These are phyloP conservation scores for Capricornis sumatraensis DNA, from an alignment of 2,113 vertebrate species.

Conservation along the genomic window DNA sequence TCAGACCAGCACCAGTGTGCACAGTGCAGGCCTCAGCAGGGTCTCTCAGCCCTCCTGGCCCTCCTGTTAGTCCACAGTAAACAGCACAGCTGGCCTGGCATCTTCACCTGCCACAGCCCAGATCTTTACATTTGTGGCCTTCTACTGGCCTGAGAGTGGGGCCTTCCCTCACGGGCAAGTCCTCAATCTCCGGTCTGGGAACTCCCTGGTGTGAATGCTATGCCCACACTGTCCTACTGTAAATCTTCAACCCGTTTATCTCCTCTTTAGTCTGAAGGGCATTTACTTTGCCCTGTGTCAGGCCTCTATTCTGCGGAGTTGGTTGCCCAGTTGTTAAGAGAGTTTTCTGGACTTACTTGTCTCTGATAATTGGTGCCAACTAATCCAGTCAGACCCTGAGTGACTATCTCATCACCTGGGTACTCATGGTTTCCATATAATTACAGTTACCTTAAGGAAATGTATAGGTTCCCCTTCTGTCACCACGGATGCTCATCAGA, in stretches of 20 bases:
- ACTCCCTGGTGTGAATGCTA: neutral
- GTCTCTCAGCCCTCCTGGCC: neutral
- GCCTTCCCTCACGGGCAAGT: neutral
- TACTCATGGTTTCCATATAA: neutral
- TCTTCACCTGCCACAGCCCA: neutral
- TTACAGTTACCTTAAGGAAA: neutral
- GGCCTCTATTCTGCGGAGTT: neutral
- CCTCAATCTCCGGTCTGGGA: neutral
- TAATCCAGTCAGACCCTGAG: neutral
- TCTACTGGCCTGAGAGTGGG: neutral
- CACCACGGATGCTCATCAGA: neutral
- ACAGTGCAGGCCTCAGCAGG: neutral
- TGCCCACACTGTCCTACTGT: neutral
- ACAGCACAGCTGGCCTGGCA: neutral
- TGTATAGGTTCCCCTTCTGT: neutral
- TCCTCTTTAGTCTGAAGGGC: neutral
- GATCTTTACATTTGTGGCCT: neutral
- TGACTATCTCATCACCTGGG: neutral
- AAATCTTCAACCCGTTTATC: neutral
- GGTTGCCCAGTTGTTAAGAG: neutral
- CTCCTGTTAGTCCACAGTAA: neutral
- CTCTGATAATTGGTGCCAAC: neutral
- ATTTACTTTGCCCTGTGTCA: neutral
- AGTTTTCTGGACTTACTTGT: neutral
- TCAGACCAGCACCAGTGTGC: neutral